Evolutionary conservation across 2,113 vertebrate genomes (phyloP).

Genomic region (Siniperca chuatsi): DNA sequence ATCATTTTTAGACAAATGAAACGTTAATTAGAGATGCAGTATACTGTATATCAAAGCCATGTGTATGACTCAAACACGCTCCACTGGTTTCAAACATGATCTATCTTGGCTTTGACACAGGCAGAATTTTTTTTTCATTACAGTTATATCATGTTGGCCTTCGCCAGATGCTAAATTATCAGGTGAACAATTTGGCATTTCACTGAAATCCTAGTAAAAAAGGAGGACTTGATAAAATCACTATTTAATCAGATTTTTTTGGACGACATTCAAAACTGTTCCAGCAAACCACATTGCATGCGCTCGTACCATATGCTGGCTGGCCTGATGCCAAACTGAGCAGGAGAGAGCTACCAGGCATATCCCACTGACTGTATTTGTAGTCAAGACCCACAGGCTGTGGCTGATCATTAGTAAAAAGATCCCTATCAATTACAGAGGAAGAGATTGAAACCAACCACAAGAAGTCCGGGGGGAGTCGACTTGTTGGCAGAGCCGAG

Average conservation of each 20-base stretch:
- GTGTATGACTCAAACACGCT: slow-evolving; percentile 15
- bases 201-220: slow-evolving; percentile 27
- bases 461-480: slow-evolving; percentile 54
- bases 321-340: slow-evolving; percentile 68
- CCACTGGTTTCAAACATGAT: slow-evolving; percentile 13
- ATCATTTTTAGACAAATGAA: background rate
- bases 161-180: slow-evolving; percentile 46
- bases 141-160: slow-evolving; percentile 19
- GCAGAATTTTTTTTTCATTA: background rate
- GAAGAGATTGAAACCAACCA: slow-evolving; percentile 51
- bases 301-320: slow-evolving; percentile 58
- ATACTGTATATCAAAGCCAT: background rate
- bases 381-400: slow-evolving; percentile 53
- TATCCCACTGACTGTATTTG: slow-evolving; percentile 59
- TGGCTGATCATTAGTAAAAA: slow-evolving; percentile 72
- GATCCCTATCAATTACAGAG: slow-evolving; percentile 74
- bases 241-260: slow-evolving; percentile 64
- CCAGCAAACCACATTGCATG: slow-evolving; percentile 49
- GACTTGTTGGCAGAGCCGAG: slow-evolving; percentile 24
- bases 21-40: background rate
- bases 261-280: slow-evolving; percentile 64
- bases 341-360: slow-evolving; percentile 48
- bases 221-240: slow-evolving; percentile 58
- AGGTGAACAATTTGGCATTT: slow-evolving; percentile 44
- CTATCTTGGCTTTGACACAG: slow-evolving; percentile 7